These are phyloP conservation scores for Melieria omissa DNA, from an alignment of 2,888 invertebrate genomes.

Conservation along the genomic window DNA sequence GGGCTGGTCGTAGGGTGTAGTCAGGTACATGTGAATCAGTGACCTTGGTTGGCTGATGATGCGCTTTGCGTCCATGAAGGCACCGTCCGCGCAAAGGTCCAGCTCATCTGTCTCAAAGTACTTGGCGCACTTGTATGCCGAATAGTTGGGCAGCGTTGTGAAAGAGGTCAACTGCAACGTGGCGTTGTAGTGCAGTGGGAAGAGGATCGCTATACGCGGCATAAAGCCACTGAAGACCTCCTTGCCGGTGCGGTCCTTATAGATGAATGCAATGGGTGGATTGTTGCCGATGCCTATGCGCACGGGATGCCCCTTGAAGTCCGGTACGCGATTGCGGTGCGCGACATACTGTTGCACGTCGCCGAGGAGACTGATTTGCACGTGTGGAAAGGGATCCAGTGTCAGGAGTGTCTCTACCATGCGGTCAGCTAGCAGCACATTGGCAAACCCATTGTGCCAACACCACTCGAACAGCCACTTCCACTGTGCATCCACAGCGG, in stretches of 20 bases:
- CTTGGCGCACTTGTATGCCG: slow-evolving; percentile 14
- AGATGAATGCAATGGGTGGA: slow-evolving; percentile 22
- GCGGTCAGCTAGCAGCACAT: slow-evolving; percentile 7
- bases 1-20: slow-evolving; percentile 19
- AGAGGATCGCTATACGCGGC: slow-evolving; percentile 3
- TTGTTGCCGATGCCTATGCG: slow-evolving; percentile 19
- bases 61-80: not conserved
- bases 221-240: slow-evolving; percentile 13
- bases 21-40: not conserved
- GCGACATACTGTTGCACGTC: slow-evolving; percentile 8
- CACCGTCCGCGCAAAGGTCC: slow-evolving; percentile 27
- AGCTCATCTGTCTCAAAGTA: not conserved
- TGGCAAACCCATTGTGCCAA: not conserved
- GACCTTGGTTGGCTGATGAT: not conserved
- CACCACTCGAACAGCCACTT: slow-evolving; percentile 22
- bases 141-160: slow-evolving; percentile 1
- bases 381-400: slow-evolving; percentile 24
- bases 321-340: slow-evolving; percentile 15
- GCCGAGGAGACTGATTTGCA: not conserved
- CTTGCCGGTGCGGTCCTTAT: not conserved
- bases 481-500: not conserved
- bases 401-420: not conserved
- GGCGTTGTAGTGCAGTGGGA: slow-evolving; percentile 29
- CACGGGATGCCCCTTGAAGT: slow-evolving; percentile 29
- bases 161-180: not conserved